Percentiles rank a stretch among this genome's conserved stretches.
Conservation (phyloP, 1,140 invertebrate genomes). For the Rhagoletis pomonella region DNA sequence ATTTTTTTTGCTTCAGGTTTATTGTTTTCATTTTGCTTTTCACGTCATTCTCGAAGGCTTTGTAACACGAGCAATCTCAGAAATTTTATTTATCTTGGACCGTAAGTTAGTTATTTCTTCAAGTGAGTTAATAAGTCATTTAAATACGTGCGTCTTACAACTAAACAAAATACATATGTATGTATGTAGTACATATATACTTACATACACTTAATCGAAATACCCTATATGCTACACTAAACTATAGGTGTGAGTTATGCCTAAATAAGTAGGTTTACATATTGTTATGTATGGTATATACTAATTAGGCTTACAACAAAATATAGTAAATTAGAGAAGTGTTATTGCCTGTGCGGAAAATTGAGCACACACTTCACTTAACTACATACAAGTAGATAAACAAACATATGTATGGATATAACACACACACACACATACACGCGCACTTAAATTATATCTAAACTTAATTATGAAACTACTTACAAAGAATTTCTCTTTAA, state of each 20-base stretch:
- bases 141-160: no score
- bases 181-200: no score
- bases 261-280: neutral
- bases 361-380: constrained; percentile 11
- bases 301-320: constrained; percentile 23
- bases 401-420: neutral
- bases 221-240: neutral
- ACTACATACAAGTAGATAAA: neutral
- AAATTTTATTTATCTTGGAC: no score
- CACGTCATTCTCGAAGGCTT: no score
- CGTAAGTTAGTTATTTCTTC: no score
- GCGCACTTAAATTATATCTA: neutral
- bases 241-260: neutral
- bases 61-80: no score
- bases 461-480: constrained; percentile 12
- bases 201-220: no score
- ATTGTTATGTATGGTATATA: neutral
- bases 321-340: neutral
- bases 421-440: neutral
- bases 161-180: no score
- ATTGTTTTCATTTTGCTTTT: no score
- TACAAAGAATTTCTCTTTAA: neutral
- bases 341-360: neutral
- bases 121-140: no score
- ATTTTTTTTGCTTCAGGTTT: no score